Evolutionary conservation across 2,888 invertebrate genomes (phyloP), one percentile per base, ranked within the genome.

Genomic region (Thereva nobilitata): DNA sequence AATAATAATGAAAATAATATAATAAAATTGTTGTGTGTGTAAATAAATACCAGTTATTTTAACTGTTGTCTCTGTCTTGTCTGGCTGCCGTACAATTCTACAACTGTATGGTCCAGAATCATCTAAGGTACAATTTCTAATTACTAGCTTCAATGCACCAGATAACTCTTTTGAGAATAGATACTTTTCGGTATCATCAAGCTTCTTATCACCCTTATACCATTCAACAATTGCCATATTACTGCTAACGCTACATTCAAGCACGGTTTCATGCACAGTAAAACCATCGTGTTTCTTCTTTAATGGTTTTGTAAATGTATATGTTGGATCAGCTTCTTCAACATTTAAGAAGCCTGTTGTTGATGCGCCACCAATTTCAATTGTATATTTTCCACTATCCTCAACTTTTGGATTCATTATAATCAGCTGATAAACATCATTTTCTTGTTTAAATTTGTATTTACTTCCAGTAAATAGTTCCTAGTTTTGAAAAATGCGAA

Each of bases 391-490:
- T 74, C 97, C 99, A 72, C 92, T 92, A 80, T 99, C 99, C 74
- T 99, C 98, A 44, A 93, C 93, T 83, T 93, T 95, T 0, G 99
- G 97, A 75, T 87, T 88, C 79, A 86, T 86, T 75, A 99, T 95
- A 72, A 93, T 90, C 71, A 99, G 84, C 76, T 90, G 92, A 80
- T 98, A 97, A 1, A 89, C 87, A 76, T 96, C 95, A 75, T 91
- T 92, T 79, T 97, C 96, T 76, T 89, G 91, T 75, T 91, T 91
- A 82, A 99, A 93, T 83, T 98, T 97, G 81, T 93, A 98, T 82
- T 97, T 99, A 67, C 95, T 91, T 72, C 98, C 95, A 71, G 92
- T 87, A 84, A 98, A 98, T 59, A 97, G 84, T 86, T 98, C 97
- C 92, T 96, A 23, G n/a, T 52, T 6, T 52, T 34, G 8, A 5